A percentile compares a stretch with the other conserved stretches of the same genome.
Evolutionary conservation across 2,797 vertebrate species (phyloP).

Genomic region (Dicrostonyx torquatus): DNA sequence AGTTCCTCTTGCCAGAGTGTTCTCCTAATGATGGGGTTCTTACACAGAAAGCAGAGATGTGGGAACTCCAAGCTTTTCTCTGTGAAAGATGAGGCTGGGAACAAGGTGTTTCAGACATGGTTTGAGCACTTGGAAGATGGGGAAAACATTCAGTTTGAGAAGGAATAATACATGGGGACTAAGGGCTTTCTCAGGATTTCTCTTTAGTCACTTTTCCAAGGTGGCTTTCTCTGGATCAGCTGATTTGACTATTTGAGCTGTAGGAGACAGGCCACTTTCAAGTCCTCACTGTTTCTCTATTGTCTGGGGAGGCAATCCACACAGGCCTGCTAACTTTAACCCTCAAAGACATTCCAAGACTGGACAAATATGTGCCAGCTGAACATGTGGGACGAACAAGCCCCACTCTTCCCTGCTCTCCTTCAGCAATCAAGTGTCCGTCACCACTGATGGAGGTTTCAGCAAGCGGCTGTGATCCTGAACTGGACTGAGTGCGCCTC

Average conservation of each 20-base stretch:
- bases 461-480: not conserved
- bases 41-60: not conserved
- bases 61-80: not conserved
- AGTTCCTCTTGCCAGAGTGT: not conserved
- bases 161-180: rapidly evolving
- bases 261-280: not conserved
- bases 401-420: rapidly evolving
- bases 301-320: rapidly evolving
- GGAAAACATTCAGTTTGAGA: not conserved
- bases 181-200: not conserved
- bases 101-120: rapidly evolving
- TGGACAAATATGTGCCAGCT: rapidly evolving
- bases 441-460: not conserved
- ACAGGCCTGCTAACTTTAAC: no score
- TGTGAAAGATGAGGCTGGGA: not conserved
- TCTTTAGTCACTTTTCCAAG: not conserved
- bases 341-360: not conserved
- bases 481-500: not conserved
- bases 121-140: not conserved
- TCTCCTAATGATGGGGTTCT: not conserved
- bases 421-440: no score
- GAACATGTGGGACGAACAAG: not conserved
- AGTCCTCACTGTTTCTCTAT: not conserved
- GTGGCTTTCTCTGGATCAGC: conserved; percentile 44
- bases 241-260: conserved; percentile 21